Evolutionary conservation across 2,888 invertebrate genomes (phyloP).

Genomic region (Catonia carolina): DNA sequence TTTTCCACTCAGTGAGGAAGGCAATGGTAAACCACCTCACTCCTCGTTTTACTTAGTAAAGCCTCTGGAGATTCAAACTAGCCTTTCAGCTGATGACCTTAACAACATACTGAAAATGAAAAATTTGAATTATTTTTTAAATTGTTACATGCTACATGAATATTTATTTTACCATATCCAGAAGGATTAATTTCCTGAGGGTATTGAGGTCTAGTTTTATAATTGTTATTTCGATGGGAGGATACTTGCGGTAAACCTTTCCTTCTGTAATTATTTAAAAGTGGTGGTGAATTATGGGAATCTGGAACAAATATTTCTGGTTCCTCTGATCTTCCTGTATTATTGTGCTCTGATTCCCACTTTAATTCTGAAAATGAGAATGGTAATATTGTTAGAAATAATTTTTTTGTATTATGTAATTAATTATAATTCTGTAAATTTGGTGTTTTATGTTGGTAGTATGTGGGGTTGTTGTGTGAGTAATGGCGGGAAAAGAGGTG

Average conservation of each 20-base stretch:
- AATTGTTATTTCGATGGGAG: neutral
- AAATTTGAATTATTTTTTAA: no score
- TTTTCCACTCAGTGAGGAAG: no score
- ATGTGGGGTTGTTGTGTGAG: no score
- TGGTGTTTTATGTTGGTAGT: no score
- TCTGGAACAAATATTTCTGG: neutral
- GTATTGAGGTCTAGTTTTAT: neutral
- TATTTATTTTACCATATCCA: neutral
- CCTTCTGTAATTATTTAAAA: neutral
- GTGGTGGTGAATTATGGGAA: conserved; percentile 2
- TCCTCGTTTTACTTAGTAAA: no score
- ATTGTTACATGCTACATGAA: no score
- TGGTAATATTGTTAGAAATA: neutral
- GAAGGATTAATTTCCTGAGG: neutral
- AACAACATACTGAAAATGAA: no score
- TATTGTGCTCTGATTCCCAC: conserved; percentile 26
- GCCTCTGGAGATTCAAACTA: no score
- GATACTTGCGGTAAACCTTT: neutral
- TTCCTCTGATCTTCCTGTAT: conserved; percentile 3
- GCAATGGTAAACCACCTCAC: no score
- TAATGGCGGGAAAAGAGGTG: no score
- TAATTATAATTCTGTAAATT: no score
- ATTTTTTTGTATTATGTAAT: neutral
- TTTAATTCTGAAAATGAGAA: conserved; percentile 15
- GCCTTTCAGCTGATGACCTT: no score